Evolutionary conservation across 2,888 invertebrate genomes (phyloP), one percentile per base, ranked within the genome.

Genomic region (Drosophila glabriapex): DNA sequence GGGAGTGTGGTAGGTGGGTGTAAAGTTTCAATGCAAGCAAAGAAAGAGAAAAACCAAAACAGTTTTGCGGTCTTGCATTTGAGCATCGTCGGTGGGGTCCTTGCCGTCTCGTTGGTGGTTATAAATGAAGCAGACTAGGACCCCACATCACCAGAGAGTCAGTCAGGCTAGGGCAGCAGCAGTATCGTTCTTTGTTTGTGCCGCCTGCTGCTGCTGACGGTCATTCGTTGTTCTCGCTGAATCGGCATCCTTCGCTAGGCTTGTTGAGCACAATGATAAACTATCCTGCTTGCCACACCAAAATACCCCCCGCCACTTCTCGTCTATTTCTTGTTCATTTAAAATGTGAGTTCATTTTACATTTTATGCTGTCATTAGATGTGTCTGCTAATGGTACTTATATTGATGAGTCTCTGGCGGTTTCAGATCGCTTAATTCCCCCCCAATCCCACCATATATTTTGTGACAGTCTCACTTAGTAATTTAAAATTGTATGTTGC

Each of bases 51-150:
- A 70, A 77, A 85, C 88, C 77, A 74, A 83, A 90, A 90, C 85
- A 90, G 80, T 85, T 85, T 85, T 85, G 85, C 68, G 85, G 85
- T 88, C 85, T 85, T 88, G 85, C 90, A 85, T 76, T 87, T 74
- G 77, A 79, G 66, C 74, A 35, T 67, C 68, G 46, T 74, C 72
- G 74, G 74, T 77, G 82, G 78, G 74, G 72, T 78, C 71, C 70
- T 73, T 71, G 84, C 78, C 80, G 76, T 83, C 86, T 82, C 78
- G 78, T 73, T 79, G 78, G 73, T 66, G 82, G 78, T 79, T 79
- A 79, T 79, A 82, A 79, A 79, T 79, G 78, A 79, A 78, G 73
- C 78, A 73, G 64, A 78, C 73, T 59, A 66, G 63, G 65, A 55
- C 68, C 43, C 43, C 39, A 31, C 73, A 58, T 56, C 35, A 31